These are phyloP conservation scores for Xiphias gladius DNA, from an alignment of 2,113 vertebrate genomes.

Conservation along the genomic window DNA sequence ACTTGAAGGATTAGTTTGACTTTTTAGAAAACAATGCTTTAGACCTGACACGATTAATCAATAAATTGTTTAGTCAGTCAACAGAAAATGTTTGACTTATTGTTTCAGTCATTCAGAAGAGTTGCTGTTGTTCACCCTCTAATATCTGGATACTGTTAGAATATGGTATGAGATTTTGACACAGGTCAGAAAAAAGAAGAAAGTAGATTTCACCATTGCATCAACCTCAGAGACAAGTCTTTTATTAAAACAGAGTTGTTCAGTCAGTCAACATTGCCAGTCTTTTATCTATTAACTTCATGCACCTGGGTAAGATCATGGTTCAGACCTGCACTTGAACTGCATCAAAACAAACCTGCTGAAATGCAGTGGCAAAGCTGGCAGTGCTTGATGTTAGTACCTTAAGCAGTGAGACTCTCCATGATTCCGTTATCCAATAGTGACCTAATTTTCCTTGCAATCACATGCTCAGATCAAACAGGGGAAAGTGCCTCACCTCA, in stretches of 20 bases:
- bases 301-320: constrained; percentile 5
- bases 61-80: too few relatives aligned
- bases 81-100: too few relatives aligned
- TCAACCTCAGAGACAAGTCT: background rate
- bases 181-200: background rate
- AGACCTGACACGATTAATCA: too few relatives aligned
- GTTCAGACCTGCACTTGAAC: constrained; percentile 19
- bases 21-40: too few relatives aligned
- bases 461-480: constrained; percentile 27
- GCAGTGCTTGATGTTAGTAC: constrained; percentile 23
- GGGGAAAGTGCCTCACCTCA: background rate
- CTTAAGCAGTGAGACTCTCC: background rate
- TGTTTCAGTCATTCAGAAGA: too few relatives aligned
- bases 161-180: background rate
- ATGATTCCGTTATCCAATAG: constrained; percentile 22
- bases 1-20: too few relatives aligned
- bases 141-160: background rate
- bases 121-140: too few relatives aligned
- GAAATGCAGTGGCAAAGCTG: constrained; percentile 8
- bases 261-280: background rate
- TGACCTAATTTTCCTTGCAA: constrained; percentile 22
- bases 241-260: background rate
- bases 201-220: background rate
- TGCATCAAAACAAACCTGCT: constrained; percentile 7
- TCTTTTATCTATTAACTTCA: background rate